Conservation (phyloP, 2,888 invertebrate species). For the Sturmia bella region DNA sequence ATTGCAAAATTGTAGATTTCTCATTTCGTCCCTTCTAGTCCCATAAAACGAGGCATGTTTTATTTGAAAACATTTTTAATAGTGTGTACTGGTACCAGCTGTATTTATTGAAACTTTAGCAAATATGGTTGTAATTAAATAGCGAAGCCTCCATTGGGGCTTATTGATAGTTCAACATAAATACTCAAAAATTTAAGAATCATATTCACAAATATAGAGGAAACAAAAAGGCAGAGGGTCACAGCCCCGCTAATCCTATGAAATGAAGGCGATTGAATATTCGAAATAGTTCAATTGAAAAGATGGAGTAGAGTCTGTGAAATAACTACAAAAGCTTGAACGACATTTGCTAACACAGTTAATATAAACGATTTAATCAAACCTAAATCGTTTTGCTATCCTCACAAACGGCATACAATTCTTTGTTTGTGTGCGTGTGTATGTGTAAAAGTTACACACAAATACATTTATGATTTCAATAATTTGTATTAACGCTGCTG, state of each 20-base stretch:
- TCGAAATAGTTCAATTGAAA: too few relatives aligned
- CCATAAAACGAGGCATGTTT: too few relatives aligned
- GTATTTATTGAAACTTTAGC: conserved; percentile 13
- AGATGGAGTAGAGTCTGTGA: too few relatives aligned
- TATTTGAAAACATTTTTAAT: conserved; percentile 21
- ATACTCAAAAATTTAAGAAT: conserved; percentile 5
- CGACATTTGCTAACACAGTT: too few relatives aligned
- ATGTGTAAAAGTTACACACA: background rate
- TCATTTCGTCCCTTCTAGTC: background rate
- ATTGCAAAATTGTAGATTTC: conserved; percentile 19
- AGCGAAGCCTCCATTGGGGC: background rate
- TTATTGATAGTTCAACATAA: conserved; percentile 24
- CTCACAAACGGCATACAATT: too few relatives aligned
- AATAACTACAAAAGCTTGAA: too few relatives aligned
- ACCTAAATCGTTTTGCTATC: too few relatives aligned
- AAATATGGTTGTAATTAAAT: conserved; percentile 41
- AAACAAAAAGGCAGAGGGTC: conserved; percentile 1
- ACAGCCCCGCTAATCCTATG: too few relatives aligned
- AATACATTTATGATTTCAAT: conserved; percentile 37
- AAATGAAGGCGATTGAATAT: too few relatives aligned
- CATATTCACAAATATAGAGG: conserved; percentile 4
- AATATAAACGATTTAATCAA: too few relatives aligned
- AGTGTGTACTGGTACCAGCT: conserved; percentile 35
- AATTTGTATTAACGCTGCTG: conserved; percentile 53
- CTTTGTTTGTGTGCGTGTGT: too few relatives aligned